Evolutionary conservation across 2,888 invertebrate species (phyloP).

Genomic region (Mactromeris polynyma): DNA sequence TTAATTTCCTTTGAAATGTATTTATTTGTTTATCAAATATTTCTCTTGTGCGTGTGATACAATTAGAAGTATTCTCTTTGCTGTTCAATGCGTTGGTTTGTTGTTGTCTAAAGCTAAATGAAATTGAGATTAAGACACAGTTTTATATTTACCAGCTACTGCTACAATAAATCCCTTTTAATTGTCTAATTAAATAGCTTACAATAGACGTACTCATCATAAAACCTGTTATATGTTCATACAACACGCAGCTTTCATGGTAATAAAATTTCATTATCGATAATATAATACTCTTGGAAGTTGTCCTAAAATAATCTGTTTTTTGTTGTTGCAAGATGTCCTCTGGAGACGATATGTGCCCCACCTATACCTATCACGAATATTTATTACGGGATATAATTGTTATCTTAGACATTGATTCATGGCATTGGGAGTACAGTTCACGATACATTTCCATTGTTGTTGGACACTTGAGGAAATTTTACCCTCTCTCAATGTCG

Average conservation of each 20-base stretch:
- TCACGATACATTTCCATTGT: not conserved
- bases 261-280: too few species aligned
- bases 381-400: not conserved
- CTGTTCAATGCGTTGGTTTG: not conserved
- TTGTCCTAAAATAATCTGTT: too few species aligned
- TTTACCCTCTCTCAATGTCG: too few species aligned
- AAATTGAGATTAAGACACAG: not conserved
- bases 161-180: not conserved
- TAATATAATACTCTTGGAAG: too few species aligned
- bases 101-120: not conserved
- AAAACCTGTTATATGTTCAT: too few species aligned
- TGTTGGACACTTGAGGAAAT: not conserved
- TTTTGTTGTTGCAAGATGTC: too few species aligned
- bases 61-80: not conserved
- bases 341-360: not conserved
- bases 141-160: not conserved
- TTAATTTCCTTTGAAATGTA: not conserved
- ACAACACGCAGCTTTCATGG: too few species aligned
- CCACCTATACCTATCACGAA: not conserved
- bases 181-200: too few species aligned
- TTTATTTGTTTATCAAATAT: too few species aligned
- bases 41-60: not conserved
- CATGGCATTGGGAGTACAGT: not conserved
- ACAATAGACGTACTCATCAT: too few species aligned
- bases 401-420: not conserved